Evolutionary conservation across 1,140 invertebrate genomes (phyloP).

Genomic region (Charaxes varanes): DNA sequence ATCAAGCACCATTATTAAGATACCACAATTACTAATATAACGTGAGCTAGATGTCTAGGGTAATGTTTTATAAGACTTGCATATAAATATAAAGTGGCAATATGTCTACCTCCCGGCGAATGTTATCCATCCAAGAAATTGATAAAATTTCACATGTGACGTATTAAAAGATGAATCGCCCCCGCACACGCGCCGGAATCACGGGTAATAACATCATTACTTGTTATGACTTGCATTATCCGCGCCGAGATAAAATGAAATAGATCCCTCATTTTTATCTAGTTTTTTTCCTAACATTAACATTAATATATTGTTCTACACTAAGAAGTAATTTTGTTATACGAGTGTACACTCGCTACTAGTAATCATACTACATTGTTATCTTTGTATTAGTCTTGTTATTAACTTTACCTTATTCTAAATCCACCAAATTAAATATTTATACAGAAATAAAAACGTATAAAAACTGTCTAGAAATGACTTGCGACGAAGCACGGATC

Average conservation of each 20-base stretch:
- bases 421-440: no score
- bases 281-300: background rate
- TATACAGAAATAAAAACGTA: no score
- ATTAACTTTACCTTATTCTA: no score
- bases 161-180: slow-evolving; percentile 29
- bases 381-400: no score
- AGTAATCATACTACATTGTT: background rate
- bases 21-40: no score
- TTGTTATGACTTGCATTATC: slow-evolving; percentile 36
- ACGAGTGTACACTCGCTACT: background rate
- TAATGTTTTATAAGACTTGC: background rate
- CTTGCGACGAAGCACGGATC: no score
- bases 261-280: slow-evolving; percentile 13
- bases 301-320: background rate
- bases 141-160: slow-evolving; percentile 24
- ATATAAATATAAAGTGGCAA: slow-evolving; percentile 4
- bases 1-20: no score
- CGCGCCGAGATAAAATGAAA: slow-evolving; percentile 19
- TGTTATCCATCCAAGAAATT: slow-evolving; percentile 10
- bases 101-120: slow-evolving; percentile 11
- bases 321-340: background rate
- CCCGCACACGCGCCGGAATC: slow-evolving; percentile 18
- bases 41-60: background rate
- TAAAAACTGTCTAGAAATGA: no score
- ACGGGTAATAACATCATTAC: slow-evolving; percentile 31